Percentiles rank a stretch among this genome's conserved stretches.
Conservation (phyloP, 2,888 invertebrate species). For the Hirtodrosophila duncani region DNA sequence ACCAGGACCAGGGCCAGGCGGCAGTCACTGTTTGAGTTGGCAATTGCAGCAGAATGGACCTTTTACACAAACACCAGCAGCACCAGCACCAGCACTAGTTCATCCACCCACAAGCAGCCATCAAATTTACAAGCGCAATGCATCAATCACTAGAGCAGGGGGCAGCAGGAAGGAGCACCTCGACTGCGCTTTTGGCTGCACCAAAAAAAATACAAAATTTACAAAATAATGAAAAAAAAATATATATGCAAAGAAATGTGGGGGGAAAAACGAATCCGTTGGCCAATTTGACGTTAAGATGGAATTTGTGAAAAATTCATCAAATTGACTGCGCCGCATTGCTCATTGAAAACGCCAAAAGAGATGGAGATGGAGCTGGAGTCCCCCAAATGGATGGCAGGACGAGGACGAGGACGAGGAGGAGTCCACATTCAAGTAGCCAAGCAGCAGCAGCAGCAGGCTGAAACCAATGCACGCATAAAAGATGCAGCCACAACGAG, state of each 20-base stretch:
- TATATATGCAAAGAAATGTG: background rate
- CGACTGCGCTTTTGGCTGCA: conserved; percentile 50
- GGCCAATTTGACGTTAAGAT: conserved; percentile 70
- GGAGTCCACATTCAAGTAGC: too few species aligned
- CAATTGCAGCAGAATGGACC: conserved; percentile 21
- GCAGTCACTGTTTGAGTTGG: conserved; percentile 23
- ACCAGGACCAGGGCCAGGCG: conserved; percentile 15
- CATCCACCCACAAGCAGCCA: conserved; percentile 42
- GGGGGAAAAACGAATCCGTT: conserved; percentile 25
- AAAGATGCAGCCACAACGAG: too few species aligned
- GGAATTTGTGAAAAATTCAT: conserved; percentile 69
- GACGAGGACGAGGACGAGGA: background rate
- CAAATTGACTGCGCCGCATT: conserved; percentile 61
- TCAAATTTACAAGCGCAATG: conserved; percentile 70
- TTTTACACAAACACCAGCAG: background rate
- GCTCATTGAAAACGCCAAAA: conserved; percentile 50
- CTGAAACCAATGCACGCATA: too few species aligned
- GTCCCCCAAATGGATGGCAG: background rate
- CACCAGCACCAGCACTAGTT: conserved; percentile 3
- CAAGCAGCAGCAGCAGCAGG: too few species aligned
- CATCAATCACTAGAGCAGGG: conserved; percentile 55
- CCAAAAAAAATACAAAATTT: conserved; percentile 18
- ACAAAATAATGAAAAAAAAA: conserved; percentile 4
- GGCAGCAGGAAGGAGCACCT: background rate
- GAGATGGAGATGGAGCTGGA: conserved; percentile 13